Conservation (phyloP, 1,140 invertebrate genomes). For the Trichonephila inaurata region DNA sequence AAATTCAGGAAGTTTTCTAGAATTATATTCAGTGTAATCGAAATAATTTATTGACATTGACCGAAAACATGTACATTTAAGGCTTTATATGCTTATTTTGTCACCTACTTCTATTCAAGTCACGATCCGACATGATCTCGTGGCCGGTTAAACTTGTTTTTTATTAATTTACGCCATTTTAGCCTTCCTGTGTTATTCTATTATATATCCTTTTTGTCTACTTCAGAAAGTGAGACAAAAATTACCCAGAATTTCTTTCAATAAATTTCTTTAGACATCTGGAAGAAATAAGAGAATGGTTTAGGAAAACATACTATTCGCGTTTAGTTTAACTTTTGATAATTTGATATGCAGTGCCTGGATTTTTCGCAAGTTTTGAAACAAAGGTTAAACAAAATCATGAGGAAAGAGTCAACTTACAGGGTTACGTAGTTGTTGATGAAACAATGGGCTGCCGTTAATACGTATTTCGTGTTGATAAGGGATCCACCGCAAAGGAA, state of each 20-base stretch:
- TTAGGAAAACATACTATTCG: no score
- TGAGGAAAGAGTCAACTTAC: constrained; percentile 33
- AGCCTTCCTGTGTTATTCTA: neutral
- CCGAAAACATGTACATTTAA: neutral
- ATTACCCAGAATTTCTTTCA: neutral
- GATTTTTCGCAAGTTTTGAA: no score
- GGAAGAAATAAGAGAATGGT: no score
- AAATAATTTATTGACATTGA: neutral
- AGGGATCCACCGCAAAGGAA: constrained; percentile 85
- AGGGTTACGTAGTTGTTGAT: constrained; percentile 79
- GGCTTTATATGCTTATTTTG: neutral
- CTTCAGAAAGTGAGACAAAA: neutral
- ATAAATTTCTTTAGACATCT: neutral
- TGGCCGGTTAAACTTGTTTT: neutral
- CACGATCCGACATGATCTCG: neutral
- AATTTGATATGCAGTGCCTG: no score
- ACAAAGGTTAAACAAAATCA: no score
- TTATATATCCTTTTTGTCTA: neutral
- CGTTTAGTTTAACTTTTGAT: no score
- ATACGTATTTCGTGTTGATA: constrained; percentile 84
- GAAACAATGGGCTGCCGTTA: constrained; percentile 88
- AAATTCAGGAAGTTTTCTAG: neutral
- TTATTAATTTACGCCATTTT: neutral
- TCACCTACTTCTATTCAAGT: neutral
- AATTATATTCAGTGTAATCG: neutral